Evolutionary conservation across 2,113 vertebrate genomes (phyloP), one percentile per base, ranked within the genome.

Genomic region (Irena cyanogastra): DNA sequence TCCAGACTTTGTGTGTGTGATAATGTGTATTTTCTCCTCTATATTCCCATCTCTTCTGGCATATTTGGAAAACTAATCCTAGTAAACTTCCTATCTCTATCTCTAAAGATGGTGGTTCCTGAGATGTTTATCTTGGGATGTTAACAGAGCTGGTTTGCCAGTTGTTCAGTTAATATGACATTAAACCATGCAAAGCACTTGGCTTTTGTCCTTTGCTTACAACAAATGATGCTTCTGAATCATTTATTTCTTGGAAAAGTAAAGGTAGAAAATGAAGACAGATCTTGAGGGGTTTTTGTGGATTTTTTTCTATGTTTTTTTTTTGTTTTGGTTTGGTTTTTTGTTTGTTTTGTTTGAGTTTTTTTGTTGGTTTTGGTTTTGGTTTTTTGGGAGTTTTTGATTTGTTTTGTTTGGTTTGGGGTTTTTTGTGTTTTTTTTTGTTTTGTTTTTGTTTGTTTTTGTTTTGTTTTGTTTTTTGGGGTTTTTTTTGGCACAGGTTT

Each of bases 201-300:
- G 44, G 21, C 11, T 93, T 85, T 57, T 23, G 77, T 94, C 49
- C 33, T 68, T 54, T 83, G 21, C 28, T 89, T 78, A 12, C 16
- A 64, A 26, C 4, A 50, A 54, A 47, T 2, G 4, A 39, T 68
- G 30, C 41, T 69, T 87, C 37, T 41, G 39, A 80, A 77, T n/a
- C n/a, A 65, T 47, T 76, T 33, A 45, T 52, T 85, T 3, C 0
- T 65, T 54, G 44, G 39, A 66, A 68, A 65, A 82, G 13, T 37
- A 65, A 75, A 18, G 15, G 45, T 64, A 81, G 54, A 77, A 95
- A 50, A 61, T 69, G 0, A 61, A 79, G 37, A 22, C 14, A 52
- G 22, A 35, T 74, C 45, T 77, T 57, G 10, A 12, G 5, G 5
- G 2, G 0, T 0, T 26, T 61, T 52, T 42, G 10, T 41, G 24